Conservation (phyloP, 2,113 vertebrate species). For the Pangasianodon gigas region DNA sequence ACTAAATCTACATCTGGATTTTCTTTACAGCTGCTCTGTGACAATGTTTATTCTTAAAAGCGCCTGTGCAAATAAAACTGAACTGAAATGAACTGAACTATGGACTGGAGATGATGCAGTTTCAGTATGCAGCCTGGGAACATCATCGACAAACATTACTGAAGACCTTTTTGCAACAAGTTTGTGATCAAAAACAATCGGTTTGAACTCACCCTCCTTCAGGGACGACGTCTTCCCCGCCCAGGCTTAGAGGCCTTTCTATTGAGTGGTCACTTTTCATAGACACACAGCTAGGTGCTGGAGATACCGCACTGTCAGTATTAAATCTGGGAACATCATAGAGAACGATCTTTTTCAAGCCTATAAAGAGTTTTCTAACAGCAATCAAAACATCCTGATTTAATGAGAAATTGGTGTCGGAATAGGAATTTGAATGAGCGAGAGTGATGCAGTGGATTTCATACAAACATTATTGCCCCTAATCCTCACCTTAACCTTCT, state of each 20-base stretch:
- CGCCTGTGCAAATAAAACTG: too few species aligned
- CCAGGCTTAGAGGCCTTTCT: not conserved
- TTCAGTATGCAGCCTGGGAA: not conserved
- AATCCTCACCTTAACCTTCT: not conserved
- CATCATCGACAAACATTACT: not conserved
- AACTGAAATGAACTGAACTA: not conserved
- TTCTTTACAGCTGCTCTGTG: not conserved
- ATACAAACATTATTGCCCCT: not conserved
- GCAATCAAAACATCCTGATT: not conserved
- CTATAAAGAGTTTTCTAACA: not conserved
- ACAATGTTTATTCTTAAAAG: not conserved
- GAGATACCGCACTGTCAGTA: not conserved
- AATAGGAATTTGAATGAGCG: not conserved
- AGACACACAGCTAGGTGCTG: constrained; percentile 19
- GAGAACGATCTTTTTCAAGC: not conserved
- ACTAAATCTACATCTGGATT: not conserved
- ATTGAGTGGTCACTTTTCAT: not conserved
- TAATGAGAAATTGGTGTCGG: not conserved
- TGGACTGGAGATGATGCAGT: not conserved
- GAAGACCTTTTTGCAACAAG: not conserved
- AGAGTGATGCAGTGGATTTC: not conserved
- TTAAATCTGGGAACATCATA: not conserved
- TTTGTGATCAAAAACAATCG: not conserved
- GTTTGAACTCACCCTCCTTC: not conserved
- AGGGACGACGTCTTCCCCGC: not conserved